Evolutionary conservation across 2,797 vertebrate species (phyloP).

Genomic region (Poliocrania exsul): DNA sequence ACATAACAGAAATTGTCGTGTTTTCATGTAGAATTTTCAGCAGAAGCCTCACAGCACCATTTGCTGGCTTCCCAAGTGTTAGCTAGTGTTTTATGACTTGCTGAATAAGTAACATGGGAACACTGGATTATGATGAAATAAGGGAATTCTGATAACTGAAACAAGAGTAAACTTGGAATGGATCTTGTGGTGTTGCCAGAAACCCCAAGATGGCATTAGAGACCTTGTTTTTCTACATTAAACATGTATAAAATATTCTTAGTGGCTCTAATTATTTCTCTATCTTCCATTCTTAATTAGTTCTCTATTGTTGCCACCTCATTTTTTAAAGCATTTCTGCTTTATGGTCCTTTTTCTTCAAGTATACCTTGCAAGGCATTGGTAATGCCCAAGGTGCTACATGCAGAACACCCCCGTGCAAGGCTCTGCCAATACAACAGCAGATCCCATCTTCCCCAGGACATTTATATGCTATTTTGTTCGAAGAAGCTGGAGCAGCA

Average conservation of each 20-base stretch:
- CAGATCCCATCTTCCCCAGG: not conserved
- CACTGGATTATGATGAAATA: not conserved
- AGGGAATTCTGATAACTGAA: not conserved
- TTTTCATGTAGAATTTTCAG: not conserved
- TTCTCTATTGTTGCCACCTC: not conserved
- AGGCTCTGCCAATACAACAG: not conserved
- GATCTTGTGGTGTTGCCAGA: conserved; percentile 10
- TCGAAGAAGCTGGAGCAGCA: not conserved
- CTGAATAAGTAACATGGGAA: not conserved
- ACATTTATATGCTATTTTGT: not conserved
- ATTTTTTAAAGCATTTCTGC: not conserved
- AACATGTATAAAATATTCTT: not conserved
- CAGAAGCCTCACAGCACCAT: not conserved
- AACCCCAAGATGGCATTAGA: conserved; percentile 35
- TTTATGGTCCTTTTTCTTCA: fast-evolving
- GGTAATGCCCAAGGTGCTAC: not conserved
- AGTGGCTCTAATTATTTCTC: not conserved
- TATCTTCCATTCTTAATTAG: not conserved
- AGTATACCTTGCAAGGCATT: not conserved
- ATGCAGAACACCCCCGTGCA: not conserved
- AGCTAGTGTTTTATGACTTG: not conserved
- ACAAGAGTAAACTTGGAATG: not conserved
- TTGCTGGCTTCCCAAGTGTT: not conserved
- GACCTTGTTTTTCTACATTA: not conserved
- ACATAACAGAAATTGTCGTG: not conserved